These are phyloP conservation scores for Danio aesculapii DNA, from an alignment of 2,797 vertebrate genomes.

Conservation along the genomic window DNA sequence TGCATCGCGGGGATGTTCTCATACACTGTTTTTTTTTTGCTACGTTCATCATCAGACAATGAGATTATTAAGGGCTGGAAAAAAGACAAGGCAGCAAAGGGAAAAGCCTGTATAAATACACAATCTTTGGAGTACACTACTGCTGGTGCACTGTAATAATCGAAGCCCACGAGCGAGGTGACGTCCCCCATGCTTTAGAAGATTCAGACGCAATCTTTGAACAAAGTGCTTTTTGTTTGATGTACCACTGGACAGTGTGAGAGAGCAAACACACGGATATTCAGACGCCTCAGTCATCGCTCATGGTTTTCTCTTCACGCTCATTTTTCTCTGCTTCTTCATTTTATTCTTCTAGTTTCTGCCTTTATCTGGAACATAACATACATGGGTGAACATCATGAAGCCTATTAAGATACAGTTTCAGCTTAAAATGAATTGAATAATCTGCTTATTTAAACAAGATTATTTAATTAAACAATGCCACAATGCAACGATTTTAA, in stretches of 20 bases:
- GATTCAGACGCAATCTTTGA: slow-evolving; percentile 61
- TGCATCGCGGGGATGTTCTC: slow-evolving; percentile 7
- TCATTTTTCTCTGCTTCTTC: slow-evolving; percentile 28
- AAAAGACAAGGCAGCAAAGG: slow-evolving; percentile 49
- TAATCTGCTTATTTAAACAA: no score
- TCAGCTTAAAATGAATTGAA: background rate
- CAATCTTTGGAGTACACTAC: background rate
- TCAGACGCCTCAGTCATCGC: slow-evolving; percentile 40
- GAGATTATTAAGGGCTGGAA: slow-evolving; percentile 47
- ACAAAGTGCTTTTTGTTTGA: slow-evolving; percentile 86
- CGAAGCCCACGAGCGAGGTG: background rate
- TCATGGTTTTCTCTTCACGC: slow-evolving; percentile 8
- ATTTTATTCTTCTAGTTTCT: slow-evolving; percentile 58
- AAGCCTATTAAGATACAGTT: background rate
- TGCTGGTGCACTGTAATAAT: slow-evolving; percentile 33
- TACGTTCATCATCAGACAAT: slow-evolving; percentile 28
- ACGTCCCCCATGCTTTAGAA: slow-evolving; percentile 58
- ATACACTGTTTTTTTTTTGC: slow-evolving; percentile 56
- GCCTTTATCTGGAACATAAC: slow-evolving; percentile 88
- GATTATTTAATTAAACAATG: background rate
- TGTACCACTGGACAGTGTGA: slow-evolving; percentile 74
- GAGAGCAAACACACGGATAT: slow-evolving; percentile 65
- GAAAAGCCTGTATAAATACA: slow-evolving; percentile 42
- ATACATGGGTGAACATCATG: slow-evolving; percentile 86
- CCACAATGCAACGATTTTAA: background rate